phyloP scores from a whole-genome alignment of 2,113 vertebrate species.

The Rhinoderma darwinii region DNA sequence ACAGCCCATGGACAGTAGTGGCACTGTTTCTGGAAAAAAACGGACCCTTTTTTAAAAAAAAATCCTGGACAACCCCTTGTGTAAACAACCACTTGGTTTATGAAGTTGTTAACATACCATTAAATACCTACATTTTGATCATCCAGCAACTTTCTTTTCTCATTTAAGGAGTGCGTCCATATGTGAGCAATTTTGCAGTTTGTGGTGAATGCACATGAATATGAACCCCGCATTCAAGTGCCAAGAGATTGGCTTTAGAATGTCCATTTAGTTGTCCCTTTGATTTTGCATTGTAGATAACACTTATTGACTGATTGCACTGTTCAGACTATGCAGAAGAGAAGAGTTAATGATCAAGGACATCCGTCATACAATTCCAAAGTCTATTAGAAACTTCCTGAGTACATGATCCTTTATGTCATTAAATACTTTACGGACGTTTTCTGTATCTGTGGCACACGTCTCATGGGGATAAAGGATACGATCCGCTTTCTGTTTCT shows the following conservation, averaged over 20 bases:
- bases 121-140: background rate
- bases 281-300: background rate
- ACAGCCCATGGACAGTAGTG: too few relatives aligned
- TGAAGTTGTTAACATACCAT: too few relatives aligned
- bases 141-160: background rate
- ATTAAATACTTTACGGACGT: conserved; percentile 84
- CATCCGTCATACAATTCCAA: conserved; percentile 32
- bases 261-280: too few relatives aligned
- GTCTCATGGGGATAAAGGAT: conserved; percentile 81
- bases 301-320: background rate
- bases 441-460: conserved; percentile 89
- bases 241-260: background rate
- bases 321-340: background rate
- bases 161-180: background rate
- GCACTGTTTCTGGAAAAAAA: too few relatives aligned
- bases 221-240: too few relatives aligned
- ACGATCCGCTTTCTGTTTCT: rapidly evolving
- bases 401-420: conserved; percentile 85
- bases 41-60: too few relatives aligned
- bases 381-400: conserved; percentile 48
- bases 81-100: too few relatives aligned
- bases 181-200: too few relatives aligned
- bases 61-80: too few relatives aligned
- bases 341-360: background rate
- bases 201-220: too few relatives aligned